Evolutionary conservation across 2,888 invertebrate species (phyloP), one percentile per base, ranked within the genome.

Genomic region (Torymus auratus): DNA sequence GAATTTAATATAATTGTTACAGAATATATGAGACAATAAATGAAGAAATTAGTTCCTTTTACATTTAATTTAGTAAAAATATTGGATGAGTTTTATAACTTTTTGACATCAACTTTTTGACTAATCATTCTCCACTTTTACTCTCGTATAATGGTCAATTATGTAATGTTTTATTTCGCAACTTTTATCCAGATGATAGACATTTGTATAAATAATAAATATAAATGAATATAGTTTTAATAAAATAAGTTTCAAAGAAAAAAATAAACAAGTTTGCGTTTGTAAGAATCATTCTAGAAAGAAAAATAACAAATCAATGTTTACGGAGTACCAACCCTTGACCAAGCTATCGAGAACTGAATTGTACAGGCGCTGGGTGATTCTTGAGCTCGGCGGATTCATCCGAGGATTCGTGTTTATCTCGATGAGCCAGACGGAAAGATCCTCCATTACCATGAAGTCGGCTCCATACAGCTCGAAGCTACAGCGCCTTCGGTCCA

Each of bases 401-500:
- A 98, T 93, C 90, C 97, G 95, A 0, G 98, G 98, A 87, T 95
- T 95, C 1, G 96, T 96, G 92, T 98, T 98, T 84, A 98, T 97
- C 92, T 98, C 98, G 86, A 98, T 96, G 82, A 98, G 91, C 95
- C 97, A 97, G 0, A 97, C 97, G 82, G 94, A 93, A 85, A 94
- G 96, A 86, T 96, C 95, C 86, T 97, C 95, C 78, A 96, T 95
- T 56, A 98, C 90, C 92, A 98, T 95, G 89, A 98, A 98, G 91
- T 98, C 98, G 73, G 97, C 97, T 7, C 98, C 98, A 88, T 96
- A 98, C 12, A 88, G 77, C 90, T 98, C 98, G 91, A 97, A 98
- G 78, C 95, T 94, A 86, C 96, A 96, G 86, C 94, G 93, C 82
- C 94, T 92, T 20, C 93, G 91, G 56, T 94, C 93, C 85, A 96